Evolutionary conservation across 2,888 invertebrate genomes (phyloP).

Genomic region (Heliconius ismenius): DNA sequence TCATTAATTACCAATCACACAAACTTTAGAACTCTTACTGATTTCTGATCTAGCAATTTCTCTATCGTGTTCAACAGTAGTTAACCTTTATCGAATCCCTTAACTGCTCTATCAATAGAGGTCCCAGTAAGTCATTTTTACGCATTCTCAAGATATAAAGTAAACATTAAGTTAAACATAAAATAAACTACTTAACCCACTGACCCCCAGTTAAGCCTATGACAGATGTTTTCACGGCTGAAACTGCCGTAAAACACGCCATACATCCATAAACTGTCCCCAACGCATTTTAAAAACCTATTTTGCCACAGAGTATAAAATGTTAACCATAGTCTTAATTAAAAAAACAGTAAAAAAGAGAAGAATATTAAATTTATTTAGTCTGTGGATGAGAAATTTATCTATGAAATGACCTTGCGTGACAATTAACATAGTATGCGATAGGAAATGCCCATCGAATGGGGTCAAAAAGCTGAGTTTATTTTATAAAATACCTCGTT

Average conservation of each 20-base stretch:
- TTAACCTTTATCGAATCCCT: background rate
- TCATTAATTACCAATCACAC: no score
- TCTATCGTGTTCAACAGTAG: constrained; percentile 1
- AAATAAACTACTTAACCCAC: constrained; percentile 64
- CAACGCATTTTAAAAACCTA: constrained; percentile 46
- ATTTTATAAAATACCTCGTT: background rate
- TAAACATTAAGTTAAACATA: constrained; percentile 52
- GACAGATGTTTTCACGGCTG: constrained; percentile 70
- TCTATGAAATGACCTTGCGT: constrained; percentile 61
- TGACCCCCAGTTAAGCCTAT: constrained; percentile 65
- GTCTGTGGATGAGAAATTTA: constrained; percentile 39
- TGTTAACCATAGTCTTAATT: constrained; percentile 3
- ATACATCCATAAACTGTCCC: constrained; percentile 60
- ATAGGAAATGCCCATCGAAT: constrained; percentile 59
- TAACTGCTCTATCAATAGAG: constrained; percentile 16
- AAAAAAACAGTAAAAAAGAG: constrained; percentile 5
- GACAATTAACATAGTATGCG: constrained; percentile 56
- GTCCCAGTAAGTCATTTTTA: constrained; percentile 41
- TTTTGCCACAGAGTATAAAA: constrained; percentile 38
- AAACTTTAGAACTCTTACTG: background rate
- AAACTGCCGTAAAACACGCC: constrained; percentile 62
- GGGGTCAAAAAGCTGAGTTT: constrained; percentile 46
- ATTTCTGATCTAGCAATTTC: background rate
- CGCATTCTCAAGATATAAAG: constrained; percentile 55
- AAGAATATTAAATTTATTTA: constrained; percentile 2